Conservation (phyloP, 30 jellyfish, hydroid and myxozoan genomes). For the Chrysaora quinquecirrha region DNA sequence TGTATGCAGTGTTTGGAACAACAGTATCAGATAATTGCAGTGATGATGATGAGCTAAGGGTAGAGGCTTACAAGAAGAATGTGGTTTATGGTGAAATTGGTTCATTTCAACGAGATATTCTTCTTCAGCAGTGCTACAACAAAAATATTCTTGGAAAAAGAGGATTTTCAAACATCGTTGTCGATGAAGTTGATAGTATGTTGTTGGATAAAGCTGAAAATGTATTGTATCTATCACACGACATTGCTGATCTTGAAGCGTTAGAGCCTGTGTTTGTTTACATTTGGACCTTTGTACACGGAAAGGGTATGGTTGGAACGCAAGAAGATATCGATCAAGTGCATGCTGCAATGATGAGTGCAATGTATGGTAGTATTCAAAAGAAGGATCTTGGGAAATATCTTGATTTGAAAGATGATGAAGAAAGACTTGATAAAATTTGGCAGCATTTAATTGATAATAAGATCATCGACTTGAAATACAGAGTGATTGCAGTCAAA, state of each 20-base stretch:
- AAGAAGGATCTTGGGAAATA: neutral
- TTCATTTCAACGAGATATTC: conserved; percentile 45
- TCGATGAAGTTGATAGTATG: conserved; percentile 62
- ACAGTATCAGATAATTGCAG: conserved; percentile 30
- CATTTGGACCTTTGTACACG: conserved; percentile 50
- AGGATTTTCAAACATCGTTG: neutral
- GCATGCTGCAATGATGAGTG: neutral
- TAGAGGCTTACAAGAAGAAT: neutral
- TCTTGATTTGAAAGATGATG: neutral
- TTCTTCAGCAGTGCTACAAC: conserved; percentile 17
- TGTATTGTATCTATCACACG: conserved; percentile 39
- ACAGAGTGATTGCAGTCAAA: neutral
- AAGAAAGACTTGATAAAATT: neutral
- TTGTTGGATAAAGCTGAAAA: conserved; percentile 44
- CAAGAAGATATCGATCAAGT: neutral
- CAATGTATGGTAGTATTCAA: conserved; percentile 3
- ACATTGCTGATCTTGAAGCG: conserved; percentile 21
- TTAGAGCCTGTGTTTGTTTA: conserved; percentile 15
- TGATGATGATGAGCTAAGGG: neutral
- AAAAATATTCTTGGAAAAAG: conserved; percentile 13
- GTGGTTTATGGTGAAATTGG: conserved; percentile 48
- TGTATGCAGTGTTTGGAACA: conserved; percentile 9
- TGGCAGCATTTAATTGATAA: conserved; percentile 24
- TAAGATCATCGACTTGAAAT: conserved; percentile 11
- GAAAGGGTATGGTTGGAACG: conserved; percentile 18